Evolutionary conservation across 2,797 vertebrate species (phyloP).

Genomic region (Anas acuta): DNA sequence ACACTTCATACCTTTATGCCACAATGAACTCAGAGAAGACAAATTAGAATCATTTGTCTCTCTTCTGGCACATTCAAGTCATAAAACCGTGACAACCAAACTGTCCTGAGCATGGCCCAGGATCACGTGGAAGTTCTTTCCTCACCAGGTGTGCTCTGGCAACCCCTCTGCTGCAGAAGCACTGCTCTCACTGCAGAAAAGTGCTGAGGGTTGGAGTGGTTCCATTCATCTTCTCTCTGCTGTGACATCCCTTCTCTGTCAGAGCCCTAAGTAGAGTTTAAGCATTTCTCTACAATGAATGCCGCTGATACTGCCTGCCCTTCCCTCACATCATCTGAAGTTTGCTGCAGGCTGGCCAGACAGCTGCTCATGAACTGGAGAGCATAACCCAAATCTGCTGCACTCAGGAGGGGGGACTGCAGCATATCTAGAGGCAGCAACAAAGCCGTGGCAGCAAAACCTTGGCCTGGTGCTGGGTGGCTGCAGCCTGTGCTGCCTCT

Average conservation of each 20-base stretch:
- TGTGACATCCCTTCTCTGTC: background rate
- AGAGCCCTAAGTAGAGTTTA: background rate
- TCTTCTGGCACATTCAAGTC: background rate
- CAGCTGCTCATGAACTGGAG: background rate
- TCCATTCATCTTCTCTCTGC: background rate
- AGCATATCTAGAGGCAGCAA: background rate
- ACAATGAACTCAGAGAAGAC: background rate
- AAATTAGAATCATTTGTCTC: background rate
- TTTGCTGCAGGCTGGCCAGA: background rate
- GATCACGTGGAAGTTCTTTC: background rate
- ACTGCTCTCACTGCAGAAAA: too few relatives aligned
- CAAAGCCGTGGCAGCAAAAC: background rate
- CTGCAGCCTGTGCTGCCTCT: background rate
- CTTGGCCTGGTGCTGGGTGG: background rate
- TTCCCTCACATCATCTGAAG: background rate
- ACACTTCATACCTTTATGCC: background rate
- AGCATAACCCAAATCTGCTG: background rate
- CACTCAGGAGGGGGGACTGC: background rate
- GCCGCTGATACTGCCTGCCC: background rate
- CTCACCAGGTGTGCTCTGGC: background rate
- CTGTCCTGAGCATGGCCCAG: background rate
- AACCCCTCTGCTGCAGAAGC: background rate
- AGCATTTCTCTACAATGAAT: background rate
- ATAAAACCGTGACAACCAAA: background rate
- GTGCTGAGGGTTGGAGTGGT: fast-evolving